A percentile compares a stretch with the other conserved stretches of the same genome.
These are phyloP conservation scores for Drosophila tani DNA, from an alignment of 1,140 invertebrate genomes.

Conservation along the genomic window DNA sequence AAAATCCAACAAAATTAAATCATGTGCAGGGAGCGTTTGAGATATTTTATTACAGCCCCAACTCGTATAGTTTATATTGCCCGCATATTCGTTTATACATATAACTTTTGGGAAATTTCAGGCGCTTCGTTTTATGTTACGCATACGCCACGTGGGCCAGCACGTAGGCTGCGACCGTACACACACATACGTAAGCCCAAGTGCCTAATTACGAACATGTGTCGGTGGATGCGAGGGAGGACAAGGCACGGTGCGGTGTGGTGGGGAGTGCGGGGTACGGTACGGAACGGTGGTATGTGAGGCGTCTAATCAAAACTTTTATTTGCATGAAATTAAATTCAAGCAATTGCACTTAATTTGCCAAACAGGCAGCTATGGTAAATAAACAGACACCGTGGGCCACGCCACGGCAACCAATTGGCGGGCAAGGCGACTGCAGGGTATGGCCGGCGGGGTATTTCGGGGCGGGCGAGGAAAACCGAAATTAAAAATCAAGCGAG, in stretches of 20 bases:
- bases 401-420: conserved; percentile 27
- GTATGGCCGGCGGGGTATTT: neutral
- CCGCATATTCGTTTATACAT: conserved; percentile 25
- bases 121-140: conserved; percentile 54
- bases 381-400: conserved; percentile 71
- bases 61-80: conserved; percentile 49
- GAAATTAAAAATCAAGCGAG: conserved; percentile 79
- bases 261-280: neutral
- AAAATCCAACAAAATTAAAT: conserved; percentile 39
- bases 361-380: conserved; percentile 75
- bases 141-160: conserved; percentile 58
- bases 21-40: conserved; percentile 19
- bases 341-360: conserved; percentile 84
- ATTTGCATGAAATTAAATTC: conserved; percentile 84
- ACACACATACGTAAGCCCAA: conserved; percentile 35
- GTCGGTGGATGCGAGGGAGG: conserved; percentile 39
- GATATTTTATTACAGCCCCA: conserved; percentile 46
- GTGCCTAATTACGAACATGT: conserved; percentile 80
- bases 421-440: neutral
- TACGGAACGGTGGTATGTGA: neutral
- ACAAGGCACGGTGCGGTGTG: neutral
- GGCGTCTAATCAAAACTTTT: conserved; percentile 82
- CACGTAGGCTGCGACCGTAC: conserved; percentile 39
- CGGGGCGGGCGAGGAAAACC: conserved; percentile 20
- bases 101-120: conserved; percentile 33